phyloP scores from a whole-genome alignment of 2,113 vertebrate species.

The Apodemus speciosus region DNA sequence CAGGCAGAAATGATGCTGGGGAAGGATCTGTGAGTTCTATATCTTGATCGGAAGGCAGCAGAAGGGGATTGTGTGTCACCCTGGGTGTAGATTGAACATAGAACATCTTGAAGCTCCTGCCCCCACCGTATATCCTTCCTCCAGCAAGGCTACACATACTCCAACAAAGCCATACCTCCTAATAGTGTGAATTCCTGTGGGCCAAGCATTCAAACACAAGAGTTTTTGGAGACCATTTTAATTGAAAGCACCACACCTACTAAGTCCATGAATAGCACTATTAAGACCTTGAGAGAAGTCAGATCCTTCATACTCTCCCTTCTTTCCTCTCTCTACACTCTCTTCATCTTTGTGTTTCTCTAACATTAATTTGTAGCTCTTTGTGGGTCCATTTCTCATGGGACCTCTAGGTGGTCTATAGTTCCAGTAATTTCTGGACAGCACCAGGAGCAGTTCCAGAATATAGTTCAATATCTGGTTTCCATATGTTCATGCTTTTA shows the following conservation, averaged over 20 bases:
- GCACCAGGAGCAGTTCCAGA: not conserved
- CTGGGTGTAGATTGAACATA: not conserved
- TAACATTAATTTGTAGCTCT: not conserved
- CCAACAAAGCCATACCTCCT: not conserved
- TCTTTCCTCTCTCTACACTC: not conserved
- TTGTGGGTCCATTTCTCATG: not conserved
- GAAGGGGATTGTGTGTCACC: not conserved
- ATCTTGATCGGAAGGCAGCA: not conserved
- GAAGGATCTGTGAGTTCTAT: not conserved
- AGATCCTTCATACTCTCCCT: not conserved
- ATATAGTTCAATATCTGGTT: not conserved
- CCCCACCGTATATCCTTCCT: not conserved
- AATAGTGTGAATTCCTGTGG: not conserved
- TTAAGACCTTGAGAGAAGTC: not conserved
- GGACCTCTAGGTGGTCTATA: not conserved
- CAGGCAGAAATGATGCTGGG: not conserved
- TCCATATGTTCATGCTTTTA: not conserved
- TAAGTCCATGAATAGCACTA: not conserved
- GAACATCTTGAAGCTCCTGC: not conserved
- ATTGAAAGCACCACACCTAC: not conserved
- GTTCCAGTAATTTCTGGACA: not conserved
- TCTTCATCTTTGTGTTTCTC: not conserved
- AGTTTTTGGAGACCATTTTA: not conserved
- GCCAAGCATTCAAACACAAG: not conserved
- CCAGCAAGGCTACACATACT: not conserved